Conservation (phyloP, 2,888 invertebrate genomes). For the Drosophila affinis region DNA sequence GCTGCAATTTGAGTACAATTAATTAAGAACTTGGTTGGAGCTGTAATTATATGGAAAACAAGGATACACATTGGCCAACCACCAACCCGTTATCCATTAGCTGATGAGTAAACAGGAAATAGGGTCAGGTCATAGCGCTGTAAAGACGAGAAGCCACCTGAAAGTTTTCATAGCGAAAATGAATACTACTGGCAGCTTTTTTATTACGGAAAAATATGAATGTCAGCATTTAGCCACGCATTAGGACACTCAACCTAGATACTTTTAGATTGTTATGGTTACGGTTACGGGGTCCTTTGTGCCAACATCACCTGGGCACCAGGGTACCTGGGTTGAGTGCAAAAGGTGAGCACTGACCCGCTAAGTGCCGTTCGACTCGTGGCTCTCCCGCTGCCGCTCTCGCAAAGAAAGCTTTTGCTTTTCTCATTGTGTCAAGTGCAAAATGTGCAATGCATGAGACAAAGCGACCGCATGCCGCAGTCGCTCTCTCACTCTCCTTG, state of each 20-base stretch:
- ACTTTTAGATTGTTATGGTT: conserved; percentile 33
- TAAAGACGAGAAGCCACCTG: neutral
- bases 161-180: conserved; percentile 22
- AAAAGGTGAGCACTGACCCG: conserved; percentile 50
- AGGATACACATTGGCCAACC: neutral
- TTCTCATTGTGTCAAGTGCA: conserved; percentile 69
- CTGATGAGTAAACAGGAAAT: neutral
- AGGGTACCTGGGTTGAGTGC: neutral
- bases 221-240: conserved; percentile 42
- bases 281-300: conserved; percentile 26
- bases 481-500: neutral
- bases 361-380: conserved; percentile 62
- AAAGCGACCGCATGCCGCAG: conserved; percentile 57
- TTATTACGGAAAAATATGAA: conserved; percentile 28
- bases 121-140: conserved; percentile 5
- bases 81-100: neutral
- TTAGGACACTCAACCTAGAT: conserved; percentile 52
- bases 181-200: too few species aligned
- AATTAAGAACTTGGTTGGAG: neutral
- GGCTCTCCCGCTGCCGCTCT: neutral
- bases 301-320: conserved; percentile 23
- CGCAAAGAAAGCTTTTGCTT: conserved; percentile 10
- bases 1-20: neutral
- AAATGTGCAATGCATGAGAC: conserved; percentile 71
- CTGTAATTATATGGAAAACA: too few species aligned